These are phyloP conservation scores for Camponotus fellah DNA, from an alignment of 2,888 invertebrate species.

Conservation along the genomic window DNA sequence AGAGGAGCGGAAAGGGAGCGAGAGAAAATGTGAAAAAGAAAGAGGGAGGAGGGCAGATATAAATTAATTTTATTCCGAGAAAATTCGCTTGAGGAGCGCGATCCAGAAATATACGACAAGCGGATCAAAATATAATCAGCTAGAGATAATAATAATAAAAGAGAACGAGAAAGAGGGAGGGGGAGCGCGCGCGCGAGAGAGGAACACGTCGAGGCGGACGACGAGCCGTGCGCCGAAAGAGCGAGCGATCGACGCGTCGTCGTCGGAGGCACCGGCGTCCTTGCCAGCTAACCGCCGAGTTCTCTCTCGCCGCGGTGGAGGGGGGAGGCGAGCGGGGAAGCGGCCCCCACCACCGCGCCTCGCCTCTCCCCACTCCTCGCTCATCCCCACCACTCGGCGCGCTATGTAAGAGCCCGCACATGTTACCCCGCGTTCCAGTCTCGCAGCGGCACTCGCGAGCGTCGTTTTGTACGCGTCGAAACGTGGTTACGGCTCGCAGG, in stretches of 20 bases:
- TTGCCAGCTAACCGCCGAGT: constrained; percentile 23
- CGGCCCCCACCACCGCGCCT: constrained; percentile 20
- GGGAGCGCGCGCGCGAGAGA: not conserved
- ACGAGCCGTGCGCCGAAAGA: constrained; percentile 28
- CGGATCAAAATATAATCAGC: not conserved
- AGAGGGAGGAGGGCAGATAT: not conserved
- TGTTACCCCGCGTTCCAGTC: constrained; percentile 84
- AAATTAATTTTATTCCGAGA: not conserved
- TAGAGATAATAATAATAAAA: not conserved
- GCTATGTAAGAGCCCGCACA: constrained; percentile 84
- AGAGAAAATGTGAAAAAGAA: not conserved
- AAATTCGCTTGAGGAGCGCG: not conserved
- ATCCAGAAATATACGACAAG: not conserved
- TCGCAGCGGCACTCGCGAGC: constrained; percentile 84
- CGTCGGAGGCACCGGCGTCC: constrained; percentile 33
- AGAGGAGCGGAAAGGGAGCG: not conserved
- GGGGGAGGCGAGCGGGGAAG: not conserved
- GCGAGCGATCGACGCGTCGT: constrained; percentile 34
- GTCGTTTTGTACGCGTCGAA: constrained; percentile 64
- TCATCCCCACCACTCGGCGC: constrained; percentile 67
- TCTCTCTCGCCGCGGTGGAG: constrained; percentile 9
- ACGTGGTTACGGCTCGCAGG: constrained; percentile 48
- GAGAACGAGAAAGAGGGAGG: not conserved
- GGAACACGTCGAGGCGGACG: not conserved
- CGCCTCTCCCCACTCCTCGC: constrained; percentile 28